Percentiles rank a stretch among this genome's conserved stretches.
These are phyloP conservation scores for Drosophila mulleri DNA, from an alignment of 2,888 invertebrate genomes.

Conservation along the genomic window DNA sequence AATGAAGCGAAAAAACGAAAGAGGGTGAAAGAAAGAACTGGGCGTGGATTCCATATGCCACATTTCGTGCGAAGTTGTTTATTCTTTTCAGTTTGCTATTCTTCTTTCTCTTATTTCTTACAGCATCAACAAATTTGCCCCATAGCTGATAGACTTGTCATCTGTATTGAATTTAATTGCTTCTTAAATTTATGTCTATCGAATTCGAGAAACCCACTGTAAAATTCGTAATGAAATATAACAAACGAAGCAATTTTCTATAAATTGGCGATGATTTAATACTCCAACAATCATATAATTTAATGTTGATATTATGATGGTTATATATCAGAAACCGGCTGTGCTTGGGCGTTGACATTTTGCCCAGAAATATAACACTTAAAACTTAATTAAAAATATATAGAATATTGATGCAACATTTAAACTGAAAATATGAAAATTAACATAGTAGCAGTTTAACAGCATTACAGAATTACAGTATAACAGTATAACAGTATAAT, in stretches of 20 bases:
- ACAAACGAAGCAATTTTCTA: neutral
- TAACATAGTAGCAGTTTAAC: neutral
- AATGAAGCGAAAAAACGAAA: neutral
- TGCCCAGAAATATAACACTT: neutral
- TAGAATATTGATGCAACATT: neutral
- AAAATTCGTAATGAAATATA: slow-evolving; percentile 15
- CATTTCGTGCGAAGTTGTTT: neutral
- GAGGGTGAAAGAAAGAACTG: neutral
- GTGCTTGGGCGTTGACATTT: neutral
- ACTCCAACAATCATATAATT: neutral
- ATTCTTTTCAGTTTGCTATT: neutral
- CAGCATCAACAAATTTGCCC: neutral
- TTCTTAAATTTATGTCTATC: slow-evolving; percentile 41
- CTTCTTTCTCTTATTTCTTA: neutral
- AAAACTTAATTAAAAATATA: neutral
- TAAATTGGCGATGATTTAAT: slow-evolving; percentile 4
- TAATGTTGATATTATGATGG: neutral
- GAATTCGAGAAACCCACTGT: slow-evolving; percentile 22
- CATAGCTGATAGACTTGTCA: neutral
- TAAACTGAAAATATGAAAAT: neutral
- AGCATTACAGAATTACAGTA: neutral
- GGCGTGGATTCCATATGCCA: neutral
- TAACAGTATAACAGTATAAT: neutral
- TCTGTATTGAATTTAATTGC: slow-evolving; percentile 40
- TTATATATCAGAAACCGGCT: neutral